Evolutionary conservation across 2,888 invertebrate species (phyloP).

Genomic region (Heteromyza rotundicornis): DNA sequence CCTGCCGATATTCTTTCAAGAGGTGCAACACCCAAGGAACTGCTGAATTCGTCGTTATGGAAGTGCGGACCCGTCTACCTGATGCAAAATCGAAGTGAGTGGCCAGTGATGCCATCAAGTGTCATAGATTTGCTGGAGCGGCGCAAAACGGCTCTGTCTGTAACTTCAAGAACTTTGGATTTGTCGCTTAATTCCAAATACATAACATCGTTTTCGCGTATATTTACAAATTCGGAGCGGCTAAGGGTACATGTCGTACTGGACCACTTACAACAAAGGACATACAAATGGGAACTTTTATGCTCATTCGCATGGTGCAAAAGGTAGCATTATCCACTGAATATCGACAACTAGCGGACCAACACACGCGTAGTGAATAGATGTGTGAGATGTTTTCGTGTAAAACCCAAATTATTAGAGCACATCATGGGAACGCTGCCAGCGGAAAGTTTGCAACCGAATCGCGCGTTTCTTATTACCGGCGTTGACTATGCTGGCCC

Average conservation of each 20-base stretch:
- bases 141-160: not conserved
- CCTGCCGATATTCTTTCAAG: conserved; percentile 23
- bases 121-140: not conserved
- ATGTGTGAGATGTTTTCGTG: conserved; percentile 22
- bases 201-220: conserved; percentile 21
- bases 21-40: conserved; percentile 23
- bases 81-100: not conserved
- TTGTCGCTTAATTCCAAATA: conserved; percentile 11
- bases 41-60: conserved; percentile 21
- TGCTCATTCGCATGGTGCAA: conserved; percentile 6
- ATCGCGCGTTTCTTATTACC: conserved; percentile 20
- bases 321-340: conserved; percentile 2
- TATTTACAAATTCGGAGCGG: conserved; percentile 11
- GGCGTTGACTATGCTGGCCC: conserved; percentile 14
- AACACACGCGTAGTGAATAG: conserved; percentile 5
- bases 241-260: not conserved
- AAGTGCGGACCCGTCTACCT: conserved; percentile 3
- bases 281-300: not conserved
- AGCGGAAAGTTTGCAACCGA: conserved; percentile 18
- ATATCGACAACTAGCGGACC: not conserved
- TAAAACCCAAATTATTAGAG: conserved; percentile 10
- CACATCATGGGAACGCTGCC: conserved; percentile 25
- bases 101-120: conserved; percentile 14
- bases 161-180: not conserved
- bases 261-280: not conserved